Conservation (phyloP, 1,140 invertebrate species). For the Drosophila baimaii region DNA sequence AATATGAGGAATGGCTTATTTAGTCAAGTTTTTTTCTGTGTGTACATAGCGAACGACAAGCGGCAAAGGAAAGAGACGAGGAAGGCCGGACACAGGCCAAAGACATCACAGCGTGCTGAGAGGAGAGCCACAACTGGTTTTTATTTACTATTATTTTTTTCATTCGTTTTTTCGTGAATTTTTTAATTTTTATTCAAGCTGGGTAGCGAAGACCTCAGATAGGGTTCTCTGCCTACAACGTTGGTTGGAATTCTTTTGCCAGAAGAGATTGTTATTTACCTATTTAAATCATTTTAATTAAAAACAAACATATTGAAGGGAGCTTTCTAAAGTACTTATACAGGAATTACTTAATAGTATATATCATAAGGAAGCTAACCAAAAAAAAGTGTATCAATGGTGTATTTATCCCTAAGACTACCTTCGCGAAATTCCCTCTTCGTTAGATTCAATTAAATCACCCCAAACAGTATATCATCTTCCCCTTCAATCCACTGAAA, state of each 20-base stretch:
- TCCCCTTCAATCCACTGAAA: constrained; percentile 15
- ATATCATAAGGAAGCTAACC: no score
- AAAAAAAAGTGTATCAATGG: no score
- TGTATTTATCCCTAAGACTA: no score
- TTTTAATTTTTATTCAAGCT: constrained; percentile 5
- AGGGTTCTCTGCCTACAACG: not conserved
- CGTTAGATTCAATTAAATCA: not conserved
- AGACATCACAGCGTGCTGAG: constrained; percentile 15
- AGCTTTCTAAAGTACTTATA: not conserved
- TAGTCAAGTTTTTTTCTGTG: not conserved
- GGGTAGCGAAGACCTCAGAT: not conserved
- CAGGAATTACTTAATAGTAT: not conserved
- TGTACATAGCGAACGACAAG: constrained; percentile 1
- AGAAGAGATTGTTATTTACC: not conserved
- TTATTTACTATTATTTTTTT: constrained; percentile 5
- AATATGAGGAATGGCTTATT: not conserved
- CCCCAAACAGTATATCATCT: constrained; percentile 6
- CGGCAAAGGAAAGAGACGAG: not conserved
- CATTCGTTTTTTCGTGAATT: not conserved
- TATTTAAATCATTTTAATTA: not conserved
- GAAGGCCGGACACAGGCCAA: constrained; percentile 27
- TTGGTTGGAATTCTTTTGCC: not conserved
- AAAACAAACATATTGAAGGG: not conserved
- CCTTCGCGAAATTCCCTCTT: not conserved
- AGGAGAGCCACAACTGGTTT: constrained; percentile 22